Evolutionary conservation across 2,113 vertebrate species (phyloP).

Genomic region (Noctilio leporinus): DNA sequence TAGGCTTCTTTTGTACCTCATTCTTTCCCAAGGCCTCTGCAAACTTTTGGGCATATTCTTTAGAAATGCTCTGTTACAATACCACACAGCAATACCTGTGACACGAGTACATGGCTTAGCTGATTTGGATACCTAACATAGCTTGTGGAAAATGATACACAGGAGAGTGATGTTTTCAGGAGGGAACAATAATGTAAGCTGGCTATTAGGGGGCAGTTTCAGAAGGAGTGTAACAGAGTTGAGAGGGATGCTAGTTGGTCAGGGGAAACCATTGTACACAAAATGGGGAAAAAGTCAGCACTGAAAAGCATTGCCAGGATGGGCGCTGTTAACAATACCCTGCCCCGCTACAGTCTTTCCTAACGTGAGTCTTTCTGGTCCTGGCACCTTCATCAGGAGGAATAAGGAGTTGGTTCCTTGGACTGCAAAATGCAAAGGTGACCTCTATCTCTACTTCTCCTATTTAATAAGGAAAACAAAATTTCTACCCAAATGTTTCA

Average conservation of each 20-base stretch:
- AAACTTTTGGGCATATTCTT: not conserved
- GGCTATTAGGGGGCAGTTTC: not conserved
- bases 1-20: not conserved
- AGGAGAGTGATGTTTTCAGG: not conserved
- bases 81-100: not conserved
- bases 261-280: not conserved
- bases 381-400: not conserved
- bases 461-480: not conserved
- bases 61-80: not conserved
- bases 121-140: not conserved
- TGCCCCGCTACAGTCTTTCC: not conserved
- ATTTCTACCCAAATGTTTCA: not conserved
- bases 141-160: not conserved
- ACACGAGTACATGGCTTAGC: not conserved
- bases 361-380: not conserved
- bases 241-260: not conserved
- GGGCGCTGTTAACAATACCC: not conserved
- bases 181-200: not conserved
- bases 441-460: not conserved
- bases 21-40: not conserved
- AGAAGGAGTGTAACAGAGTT: not conserved
- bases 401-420: not conserved
- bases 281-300: not conserved
- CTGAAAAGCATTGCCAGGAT: not conserved
- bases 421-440: not conserved